Base-by-base conservation (phyloP, 2,797 vertebrate genomes). In the Mus spretus region DNA sequence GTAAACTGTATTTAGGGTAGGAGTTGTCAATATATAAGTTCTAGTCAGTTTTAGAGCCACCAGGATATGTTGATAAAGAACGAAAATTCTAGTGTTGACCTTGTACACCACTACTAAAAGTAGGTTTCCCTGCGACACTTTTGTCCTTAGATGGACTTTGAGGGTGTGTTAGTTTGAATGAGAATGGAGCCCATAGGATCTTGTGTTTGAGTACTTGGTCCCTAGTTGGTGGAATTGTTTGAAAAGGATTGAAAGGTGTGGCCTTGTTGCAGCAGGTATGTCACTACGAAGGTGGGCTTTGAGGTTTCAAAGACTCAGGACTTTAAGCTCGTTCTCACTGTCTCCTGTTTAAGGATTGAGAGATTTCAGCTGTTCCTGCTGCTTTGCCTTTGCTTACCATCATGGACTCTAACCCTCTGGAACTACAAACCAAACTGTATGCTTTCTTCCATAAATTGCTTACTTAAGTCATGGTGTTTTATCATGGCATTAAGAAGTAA, bases 21-120 rank as follows among this genome's bases (percentile, higher is more conserved):
- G 0, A 3, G 3, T 65, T 90, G 80, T 67, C 28, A 87, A 74
- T 9, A n/a, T 55, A 75, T n/a, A 17, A 83, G 80, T 83, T 65
- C 14, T 10, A 37, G 47, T 79, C 79, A 79, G 37, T 93, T 95
- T 53, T 82, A 40, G 89, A 94, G 19, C n/a, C 90, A 78, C 20
- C 47, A 10, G 31, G 1, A 61, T n/a, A 61, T 34, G 14, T n/a
- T n/a, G 34, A 77, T n/a, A 4, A 89, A 91, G 84, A 87, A 84
- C 57, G 12, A 75, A 61, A 63, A 40, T n/a, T 63, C 61, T 19
- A 37, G 13, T 44, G 89, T 78, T 87, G 26, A 57, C 31, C 9
- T 44, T 89, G 6, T n/a, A 34, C 34, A 37, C 37, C 61, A 13
- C 78, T 72, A 72, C 11, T 75, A 13, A 77, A 90, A 91, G 44